Conservation (phyloP, 2,888 invertebrate species). For the Rhamphomyia laevipes region DNA sequence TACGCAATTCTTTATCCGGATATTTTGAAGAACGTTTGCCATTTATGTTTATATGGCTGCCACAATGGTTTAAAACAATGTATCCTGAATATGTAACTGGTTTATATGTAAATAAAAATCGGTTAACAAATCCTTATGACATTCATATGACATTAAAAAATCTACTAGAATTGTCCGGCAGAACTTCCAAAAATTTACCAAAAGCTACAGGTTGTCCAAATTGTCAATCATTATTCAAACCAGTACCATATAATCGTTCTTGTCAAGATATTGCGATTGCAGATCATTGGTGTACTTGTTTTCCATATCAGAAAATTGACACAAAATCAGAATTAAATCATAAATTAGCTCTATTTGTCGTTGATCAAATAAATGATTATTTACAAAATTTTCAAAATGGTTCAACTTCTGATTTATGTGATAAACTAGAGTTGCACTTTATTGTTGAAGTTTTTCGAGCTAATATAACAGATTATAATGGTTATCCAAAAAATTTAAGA, state of each 20-base stretch:
- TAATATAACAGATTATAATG: conserved; percentile 4
- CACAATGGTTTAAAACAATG: conserved; percentile 45
- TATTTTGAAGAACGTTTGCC: conserved; percentile 71
- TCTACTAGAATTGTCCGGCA: conserved; percentile 44
- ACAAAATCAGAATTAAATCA: conserved; percentile 41
- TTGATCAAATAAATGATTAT: conserved; percentile 29
- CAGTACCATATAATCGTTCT: conserved; percentile 47
- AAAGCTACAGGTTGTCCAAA: conserved; percentile 47
- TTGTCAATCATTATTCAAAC: conserved; percentile 52
- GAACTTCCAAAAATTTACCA: conserved; percentile 25
- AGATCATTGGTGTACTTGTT: conserved; percentile 68
- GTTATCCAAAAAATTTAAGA: conserved; percentile 16
- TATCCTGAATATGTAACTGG: conserved; percentile 44
- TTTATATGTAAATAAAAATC: conserved; percentile 52
- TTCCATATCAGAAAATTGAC: conserved; percentile 39
- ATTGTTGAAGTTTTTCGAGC: no score
- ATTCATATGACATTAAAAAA: conserved; percentile 59
- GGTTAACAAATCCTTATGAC: conserved; percentile 64
- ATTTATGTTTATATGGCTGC: conserved; percentile 56
- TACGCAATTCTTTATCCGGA: conserved; percentile 53
- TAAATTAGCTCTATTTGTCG: conserved; percentile 38
- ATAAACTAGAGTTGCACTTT: conserved; percentile 12
- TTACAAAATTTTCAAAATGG: conserved; percentile 27
- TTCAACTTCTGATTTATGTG: conserved; percentile 39
- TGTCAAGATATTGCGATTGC: conserved; percentile 56